Conservation (phyloP, 2,888 invertebrate species). For the Creontiades dilutus region DNA sequence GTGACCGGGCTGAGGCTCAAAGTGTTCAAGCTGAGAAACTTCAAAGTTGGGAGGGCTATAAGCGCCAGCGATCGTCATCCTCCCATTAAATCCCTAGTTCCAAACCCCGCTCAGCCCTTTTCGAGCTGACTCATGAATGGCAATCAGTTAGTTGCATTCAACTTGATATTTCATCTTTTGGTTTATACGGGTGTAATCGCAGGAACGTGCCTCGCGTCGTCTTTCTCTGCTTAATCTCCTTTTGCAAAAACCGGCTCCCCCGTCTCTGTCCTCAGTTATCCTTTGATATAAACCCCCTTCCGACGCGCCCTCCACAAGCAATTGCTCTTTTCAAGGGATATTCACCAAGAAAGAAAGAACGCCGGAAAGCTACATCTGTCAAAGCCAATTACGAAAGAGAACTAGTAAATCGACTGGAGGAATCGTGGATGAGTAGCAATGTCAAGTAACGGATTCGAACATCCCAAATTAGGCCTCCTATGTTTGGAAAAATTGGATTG, state of each 20-base stretch:
- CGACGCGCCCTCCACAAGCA: not conserved
- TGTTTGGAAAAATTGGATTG: too few relatives aligned
- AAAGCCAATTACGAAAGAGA: not conserved
- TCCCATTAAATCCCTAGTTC: too few relatives aligned
- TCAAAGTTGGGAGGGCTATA: not conserved
- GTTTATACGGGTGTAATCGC: not conserved
- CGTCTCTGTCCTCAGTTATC: not conserved
- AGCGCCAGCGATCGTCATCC: too few relatives aligned
- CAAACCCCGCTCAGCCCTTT: not conserved
- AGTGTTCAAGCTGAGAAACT: not conserved
- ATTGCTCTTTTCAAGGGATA: not conserved
- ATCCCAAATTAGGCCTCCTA: not conserved
- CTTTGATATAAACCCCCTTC: not conserved
- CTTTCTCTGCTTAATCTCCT: not conserved
- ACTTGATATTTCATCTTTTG: constrained; percentile 10
- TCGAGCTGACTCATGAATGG: not conserved
- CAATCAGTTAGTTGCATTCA: not conserved
- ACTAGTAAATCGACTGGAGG: not conserved
- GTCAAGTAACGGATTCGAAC: not conserved
- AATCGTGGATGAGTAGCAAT: not conserved
- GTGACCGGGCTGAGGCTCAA: not conserved
- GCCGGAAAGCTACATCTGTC: not conserved
- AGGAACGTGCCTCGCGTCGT: not conserved
- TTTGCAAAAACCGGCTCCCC: not conserved
- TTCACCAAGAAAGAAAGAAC: not conserved